Evolutionary conservation across 2,113 vertebrate genomes (phyloP).

Genomic region (Thomomys bottae): DNA sequence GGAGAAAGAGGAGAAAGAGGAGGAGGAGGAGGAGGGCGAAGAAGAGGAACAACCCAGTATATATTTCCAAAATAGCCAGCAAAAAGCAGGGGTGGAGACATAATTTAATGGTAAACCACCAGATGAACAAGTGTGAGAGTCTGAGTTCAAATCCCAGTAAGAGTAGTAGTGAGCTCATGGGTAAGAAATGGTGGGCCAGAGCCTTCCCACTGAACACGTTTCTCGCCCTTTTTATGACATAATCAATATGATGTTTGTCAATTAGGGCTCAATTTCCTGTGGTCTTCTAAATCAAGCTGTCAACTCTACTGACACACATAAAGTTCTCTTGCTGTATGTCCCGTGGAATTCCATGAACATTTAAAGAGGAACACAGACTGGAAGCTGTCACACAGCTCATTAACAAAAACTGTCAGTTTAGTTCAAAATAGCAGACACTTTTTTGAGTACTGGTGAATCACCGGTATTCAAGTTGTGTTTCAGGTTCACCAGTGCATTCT

Average conservation of each 20-base stretch:
- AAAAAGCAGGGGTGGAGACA: no score
- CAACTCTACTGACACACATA: constrained; percentile 59
- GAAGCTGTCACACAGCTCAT: constrained; percentile 39
- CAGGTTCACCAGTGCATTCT: neutral
- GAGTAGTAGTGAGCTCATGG: neutral
- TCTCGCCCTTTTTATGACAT: neutral
- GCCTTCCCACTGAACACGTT: neutral
- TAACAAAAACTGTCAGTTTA: constrained; percentile 47
- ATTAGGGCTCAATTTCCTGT: constrained; percentile 19
- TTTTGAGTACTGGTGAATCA: neutral
- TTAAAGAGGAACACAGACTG: constrained; percentile 36
- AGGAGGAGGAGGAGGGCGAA: no score
- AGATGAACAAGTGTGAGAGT: no score
- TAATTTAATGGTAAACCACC: no score
- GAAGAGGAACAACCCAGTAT: no score
- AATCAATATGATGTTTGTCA: neutral
- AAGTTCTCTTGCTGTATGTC: constrained; percentile 32
- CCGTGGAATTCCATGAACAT: constrained; percentile 4
- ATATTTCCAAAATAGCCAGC: no score
- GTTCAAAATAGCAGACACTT: constrained; percentile 23
- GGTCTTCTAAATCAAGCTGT: neutral
- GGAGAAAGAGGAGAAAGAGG: no score
- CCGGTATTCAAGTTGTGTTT: neutral
- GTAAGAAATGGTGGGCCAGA: neutral
- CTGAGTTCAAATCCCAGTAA: no score